Evolutionary conservation across 2,113 vertebrate genomes (phyloP).

Genomic region (Lagopus leucura): DNA sequence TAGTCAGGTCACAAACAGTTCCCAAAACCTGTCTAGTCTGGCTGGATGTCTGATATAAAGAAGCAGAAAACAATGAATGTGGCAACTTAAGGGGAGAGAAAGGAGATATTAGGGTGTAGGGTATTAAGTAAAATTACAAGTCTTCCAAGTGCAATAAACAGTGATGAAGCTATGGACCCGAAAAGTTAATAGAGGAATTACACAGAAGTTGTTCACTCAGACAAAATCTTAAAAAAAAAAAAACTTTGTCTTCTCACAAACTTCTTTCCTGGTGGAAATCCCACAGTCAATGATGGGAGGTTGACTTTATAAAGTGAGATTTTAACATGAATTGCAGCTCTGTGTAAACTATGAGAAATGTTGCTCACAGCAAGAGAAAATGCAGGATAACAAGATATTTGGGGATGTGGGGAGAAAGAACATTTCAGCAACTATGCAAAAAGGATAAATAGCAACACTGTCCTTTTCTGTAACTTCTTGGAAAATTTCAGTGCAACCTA

Average conservation of each 20-base stretch:
- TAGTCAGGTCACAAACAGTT: constrained; percentile 52
- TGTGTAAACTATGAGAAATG: constrained; percentile 25
- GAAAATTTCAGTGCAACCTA: not conserved
- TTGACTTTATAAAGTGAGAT: constrained; percentile 33
- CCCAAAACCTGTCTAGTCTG: not conserved
- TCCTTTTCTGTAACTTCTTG: not conserved
- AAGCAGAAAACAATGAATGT: not conserved
- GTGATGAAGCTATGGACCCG: not conserved
- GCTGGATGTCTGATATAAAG: not conserved
- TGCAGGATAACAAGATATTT: constrained; percentile 39
- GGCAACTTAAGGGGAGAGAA: not conserved
- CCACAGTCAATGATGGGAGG: not conserved
- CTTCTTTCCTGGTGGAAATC: constrained; percentile 21
- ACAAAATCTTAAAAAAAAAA: constrained; percentile 7
- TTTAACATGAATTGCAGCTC: constrained; percentile 44
- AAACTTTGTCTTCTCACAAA: not conserved
- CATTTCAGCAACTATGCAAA: constrained; percentile 23
- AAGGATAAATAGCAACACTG: not conserved
- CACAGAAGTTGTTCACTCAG: not conserved
- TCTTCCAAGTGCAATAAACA: not conserved
- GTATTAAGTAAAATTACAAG: not conserved
- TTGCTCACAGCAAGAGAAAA: constrained; percentile 50
- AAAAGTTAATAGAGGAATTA: not conserved
- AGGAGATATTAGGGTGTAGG: not conserved
- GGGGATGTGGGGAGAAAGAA: not conserved